Base-by-base conservation (phyloP, 2,113 vertebrate species). In the Seriola rivoliana region DNA sequence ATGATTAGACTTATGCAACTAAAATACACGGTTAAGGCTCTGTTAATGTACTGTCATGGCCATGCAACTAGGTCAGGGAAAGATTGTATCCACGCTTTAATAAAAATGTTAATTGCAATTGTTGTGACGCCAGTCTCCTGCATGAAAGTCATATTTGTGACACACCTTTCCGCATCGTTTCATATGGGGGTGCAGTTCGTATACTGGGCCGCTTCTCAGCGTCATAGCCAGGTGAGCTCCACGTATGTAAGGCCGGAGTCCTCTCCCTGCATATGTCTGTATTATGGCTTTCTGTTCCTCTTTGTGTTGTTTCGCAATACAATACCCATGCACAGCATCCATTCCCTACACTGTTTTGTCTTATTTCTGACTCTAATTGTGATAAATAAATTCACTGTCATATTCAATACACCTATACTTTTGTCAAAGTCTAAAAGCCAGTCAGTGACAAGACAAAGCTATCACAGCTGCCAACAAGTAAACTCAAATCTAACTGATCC, bases 261-360 rank as follows among this genome's bases (percentile, higher is more conserved):
- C 42, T 48, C 38, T 67, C 0, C 9, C 62, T 38, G 0, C 21
- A 50, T 25, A 65, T 12, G 10, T 55, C 59, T n/a, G 44, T 9
- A n/a, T 55, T 13, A 32, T 48, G 54, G 40, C 25, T 40, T 65
- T 67, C 55, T 74, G 55, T 68, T 74, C 42, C 34, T 52, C 14
- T 50, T 40, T 46, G 69, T 48, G 29, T 48, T 58, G 25, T 66
- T 64, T 71, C 57, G 23, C 36, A 57, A 40, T 8, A 23, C 50
- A 36, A 42, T 17, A 44, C 13, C 21, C 25, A 16, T 34, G 10
- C 50, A 44, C 32, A 1, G 14, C 25, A 48, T 59, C 29, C n/a
- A 14, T 17, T 23, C 21, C 34, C 34, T 17, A 9, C 40, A 42
- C 40, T 42, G 8, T 42, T 60, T 73, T 34, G 16, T 1, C 34